Base-by-base conservation (phyloP, 2,797 vertebrate genomes). In the Jordanella pulchra region DNA sequence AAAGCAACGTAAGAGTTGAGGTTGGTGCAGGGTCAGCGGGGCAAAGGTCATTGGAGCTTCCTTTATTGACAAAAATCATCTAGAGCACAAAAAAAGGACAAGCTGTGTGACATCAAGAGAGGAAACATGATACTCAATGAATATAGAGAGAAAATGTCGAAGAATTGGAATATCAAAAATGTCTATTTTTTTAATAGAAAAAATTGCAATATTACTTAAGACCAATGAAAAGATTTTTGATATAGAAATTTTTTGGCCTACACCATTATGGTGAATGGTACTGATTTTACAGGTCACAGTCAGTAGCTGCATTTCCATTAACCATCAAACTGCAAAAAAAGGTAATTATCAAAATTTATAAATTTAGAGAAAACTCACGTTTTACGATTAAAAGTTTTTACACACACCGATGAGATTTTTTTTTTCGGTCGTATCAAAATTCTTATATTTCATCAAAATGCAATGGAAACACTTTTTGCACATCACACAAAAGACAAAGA, bases 1-100 rank as follows among this genome's bases (percentile, higher is more conserved):
- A 95, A 96, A 93, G 93, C 87, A 79, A 78, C 90, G 94, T 94
- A 95, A 96, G 93, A 7, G 94, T 94, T 93, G 92, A 84, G 87
- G 72, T 50, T 65, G 68, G 93, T 67, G 32, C 51, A 56, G 66
- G 86, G 82, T 75, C 81, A 89, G 64, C 67, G 68, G 90, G 89
- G 78, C 80, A 89, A 81, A 83, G 67, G 87, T 93, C 87, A 90
- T 14, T 39, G 14, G 67, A 78, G 71, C 69, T 71, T 77, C 56
- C 64, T 69, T 78, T 72, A 71, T 67, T 80, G 81, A 78, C 58
- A 69, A 28, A 80, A 76, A 77, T 85, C 61, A 72, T 67, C 71
- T 55, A 61, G 77, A 79, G 30, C 58, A 71, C 72, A 68, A 69
- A 68, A 18, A 23, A 21, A 58, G 17, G 58, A 60, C 2, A 73